Evolutionary conservation across 37 sponge, comb jelly and placozoan genomes (phyloP).

Genomic region (Theonella swinhoei): DNA sequence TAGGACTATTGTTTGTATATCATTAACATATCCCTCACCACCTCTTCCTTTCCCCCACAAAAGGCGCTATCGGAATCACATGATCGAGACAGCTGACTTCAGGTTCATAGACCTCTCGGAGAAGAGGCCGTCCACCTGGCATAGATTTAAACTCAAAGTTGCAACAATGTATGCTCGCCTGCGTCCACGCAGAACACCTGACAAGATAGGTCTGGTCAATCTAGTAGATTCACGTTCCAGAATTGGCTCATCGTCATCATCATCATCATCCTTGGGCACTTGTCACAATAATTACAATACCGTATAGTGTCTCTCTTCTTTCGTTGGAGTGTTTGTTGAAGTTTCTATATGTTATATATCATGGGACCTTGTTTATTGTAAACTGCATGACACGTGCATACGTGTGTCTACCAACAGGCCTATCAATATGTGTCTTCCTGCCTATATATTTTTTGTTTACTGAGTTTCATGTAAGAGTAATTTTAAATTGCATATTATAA

Average conservation of each 20-base stretch:
- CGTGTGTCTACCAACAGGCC: too few relatives aligned
- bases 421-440: too few relatives aligned
- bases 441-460: too few relatives aligned
- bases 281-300: background rate
- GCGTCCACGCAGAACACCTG: background rate
- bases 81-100: slow-evolving; percentile 65
- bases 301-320: background rate
- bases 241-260: background rate
- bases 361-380: too few relatives aligned
- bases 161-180: background rate
- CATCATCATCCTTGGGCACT: background rate
- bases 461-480: too few relatives aligned
- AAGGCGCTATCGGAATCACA: slow-evolving; percentile 33
- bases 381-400: too few relatives aligned
- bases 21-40: too few relatives aligned
- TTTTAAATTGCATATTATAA: too few relatives aligned
- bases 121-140: background rate
- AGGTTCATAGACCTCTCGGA: slow-evolving; percentile 48
- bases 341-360: background rate
- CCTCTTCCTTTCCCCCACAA: background rate
- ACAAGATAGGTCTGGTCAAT: slow-evolving; percentile 33
- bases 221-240: background rate
- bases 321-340: background rate
- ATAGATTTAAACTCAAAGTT: slow-evolving; percentile 7
- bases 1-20: too few relatives aligned